Conservation (phyloP, 2,888 invertebrate species). For the Mamestra brassicae region DNA sequence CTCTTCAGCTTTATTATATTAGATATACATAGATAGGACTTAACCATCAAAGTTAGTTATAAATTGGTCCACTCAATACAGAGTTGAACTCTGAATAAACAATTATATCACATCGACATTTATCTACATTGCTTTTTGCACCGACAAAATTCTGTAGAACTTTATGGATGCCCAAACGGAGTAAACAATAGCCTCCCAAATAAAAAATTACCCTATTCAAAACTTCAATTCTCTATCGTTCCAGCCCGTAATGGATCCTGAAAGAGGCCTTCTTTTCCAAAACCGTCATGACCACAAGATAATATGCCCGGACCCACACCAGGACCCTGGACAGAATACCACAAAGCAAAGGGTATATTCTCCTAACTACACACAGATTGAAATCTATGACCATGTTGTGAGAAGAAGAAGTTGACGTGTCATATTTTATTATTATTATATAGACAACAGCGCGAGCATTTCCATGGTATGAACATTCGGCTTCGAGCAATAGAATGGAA, state of each 20-base stretch:
- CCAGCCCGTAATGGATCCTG: slow-evolving; percentile 93
- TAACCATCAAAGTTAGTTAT: slow-evolving; percentile 1
- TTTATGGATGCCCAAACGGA: background rate
- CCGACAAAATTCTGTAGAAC: too few relatives aligned
- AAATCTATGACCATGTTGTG: slow-evolving; percentile 95
- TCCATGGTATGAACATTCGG: too few relatives aligned
- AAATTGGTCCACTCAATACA: too few relatives aligned
- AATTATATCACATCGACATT: too few relatives aligned
- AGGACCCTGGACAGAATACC: slow-evolving; percentile 93
- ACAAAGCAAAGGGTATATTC: slow-evolving; percentile 92
- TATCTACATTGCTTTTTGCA: too few relatives aligned
- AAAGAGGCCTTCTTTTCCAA: slow-evolving; percentile 94
- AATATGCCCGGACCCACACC: slow-evolving; percentile 93
- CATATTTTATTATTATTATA: background rate
- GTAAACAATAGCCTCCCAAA: background rate
- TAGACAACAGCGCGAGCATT: background rate
- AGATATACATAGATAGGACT: background rate
- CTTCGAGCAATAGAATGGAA: background rate
- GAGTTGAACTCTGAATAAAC: too few relatives aligned
- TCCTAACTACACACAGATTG: slow-evolving; percentile 93
- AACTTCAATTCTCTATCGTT: slow-evolving; percentile 35
- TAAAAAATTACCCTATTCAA: too few relatives aligned
- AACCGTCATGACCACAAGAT: slow-evolving; percentile 95
- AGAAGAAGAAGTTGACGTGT: slow-evolving; percentile 88
- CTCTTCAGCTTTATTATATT: too few relatives aligned